These are phyloP conservation scores for Loxodonta africana DNA, from an alignment of 2,113 vertebrate genomes.

Conservation along the genomic window DNA sequence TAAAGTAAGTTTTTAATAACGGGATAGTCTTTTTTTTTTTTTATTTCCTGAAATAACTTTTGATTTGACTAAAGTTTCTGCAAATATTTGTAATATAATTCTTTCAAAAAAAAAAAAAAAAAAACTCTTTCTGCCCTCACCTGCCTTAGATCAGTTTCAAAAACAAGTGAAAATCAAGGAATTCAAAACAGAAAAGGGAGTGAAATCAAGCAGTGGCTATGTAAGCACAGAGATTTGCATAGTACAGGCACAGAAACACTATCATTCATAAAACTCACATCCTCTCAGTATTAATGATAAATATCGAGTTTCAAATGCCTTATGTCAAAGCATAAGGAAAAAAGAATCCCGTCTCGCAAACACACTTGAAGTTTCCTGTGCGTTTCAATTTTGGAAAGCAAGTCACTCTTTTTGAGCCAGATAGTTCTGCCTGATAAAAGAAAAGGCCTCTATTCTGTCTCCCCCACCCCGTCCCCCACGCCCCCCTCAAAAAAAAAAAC, in stretches of 20 bases:
- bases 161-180: constrained; percentile 4
- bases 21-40: not conserved
- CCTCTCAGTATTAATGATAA: constrained; percentile 5
- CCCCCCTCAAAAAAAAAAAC: not conserved
- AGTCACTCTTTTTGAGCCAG: not conserved
- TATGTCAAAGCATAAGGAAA: not conserved
- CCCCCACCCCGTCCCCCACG: too few relatives aligned
- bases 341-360: not conserved
- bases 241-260: not conserved
- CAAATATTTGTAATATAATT: not conserved
- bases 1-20: not conserved
- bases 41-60: not conserved
- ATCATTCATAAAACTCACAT: not conserved
- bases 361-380: not conserved
- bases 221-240: not conserved
- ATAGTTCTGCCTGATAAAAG: not conserved
- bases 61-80: not conserved
- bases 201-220: not conserved
- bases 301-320: constrained; percentile 37
- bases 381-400: not conserved
- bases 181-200: not conserved
- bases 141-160: not conserved
- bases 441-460: not conserved
- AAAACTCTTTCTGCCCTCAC: not conserved
- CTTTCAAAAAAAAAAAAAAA: constrained; percentile 48